Evolutionary conservation across 2,797 vertebrate species (phyloP).

Genomic region (Malacoraja senta): DNA sequence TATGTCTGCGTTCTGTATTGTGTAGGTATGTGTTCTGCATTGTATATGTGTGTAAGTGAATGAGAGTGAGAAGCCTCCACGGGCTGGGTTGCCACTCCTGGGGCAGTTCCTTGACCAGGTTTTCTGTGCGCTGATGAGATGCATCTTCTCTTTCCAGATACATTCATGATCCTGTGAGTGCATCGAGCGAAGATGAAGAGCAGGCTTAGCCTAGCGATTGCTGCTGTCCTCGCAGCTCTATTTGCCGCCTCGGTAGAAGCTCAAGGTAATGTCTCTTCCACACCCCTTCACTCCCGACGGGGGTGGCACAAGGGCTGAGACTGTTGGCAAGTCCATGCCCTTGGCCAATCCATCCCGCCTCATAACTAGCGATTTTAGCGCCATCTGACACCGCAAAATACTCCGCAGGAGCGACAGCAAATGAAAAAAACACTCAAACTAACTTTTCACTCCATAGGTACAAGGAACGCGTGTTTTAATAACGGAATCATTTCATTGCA

Average conservation of each 20-base stretch:
- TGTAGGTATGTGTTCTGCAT: not conserved
- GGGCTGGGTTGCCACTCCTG: not conserved
- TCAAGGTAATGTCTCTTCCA: constrained; percentile 72
- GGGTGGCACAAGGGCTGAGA: constrained; percentile 42
- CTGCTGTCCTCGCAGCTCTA: constrained; percentile 65
- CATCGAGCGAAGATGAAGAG: constrained; percentile 72
- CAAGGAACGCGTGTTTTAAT: no score
- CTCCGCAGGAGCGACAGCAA: no score
- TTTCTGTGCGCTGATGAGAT: constrained; percentile 43
- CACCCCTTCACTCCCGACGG: constrained; percentile 35
- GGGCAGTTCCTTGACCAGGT: not conserved
- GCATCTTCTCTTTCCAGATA: constrained; percentile 59
- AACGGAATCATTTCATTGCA: not conserved
- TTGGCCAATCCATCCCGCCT: constrained; percentile 36
- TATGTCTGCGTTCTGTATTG: not conserved
- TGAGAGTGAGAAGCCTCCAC: not conserved
- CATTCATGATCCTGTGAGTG: constrained; percentile 76
- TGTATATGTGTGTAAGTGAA: not conserved
- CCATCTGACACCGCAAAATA: not conserved
- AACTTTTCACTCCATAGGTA: not conserved
- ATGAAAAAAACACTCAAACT: not conserved
- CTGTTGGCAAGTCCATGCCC: constrained; percentile 1
- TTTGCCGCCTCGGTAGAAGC: constrained; percentile 71
- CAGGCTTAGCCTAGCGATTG: constrained; percentile 64
- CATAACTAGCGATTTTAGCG: constrained; percentile 46